Base-by-base conservation (phyloP, 2,888 invertebrate genomes). In the Arenicola marina region DNA sequence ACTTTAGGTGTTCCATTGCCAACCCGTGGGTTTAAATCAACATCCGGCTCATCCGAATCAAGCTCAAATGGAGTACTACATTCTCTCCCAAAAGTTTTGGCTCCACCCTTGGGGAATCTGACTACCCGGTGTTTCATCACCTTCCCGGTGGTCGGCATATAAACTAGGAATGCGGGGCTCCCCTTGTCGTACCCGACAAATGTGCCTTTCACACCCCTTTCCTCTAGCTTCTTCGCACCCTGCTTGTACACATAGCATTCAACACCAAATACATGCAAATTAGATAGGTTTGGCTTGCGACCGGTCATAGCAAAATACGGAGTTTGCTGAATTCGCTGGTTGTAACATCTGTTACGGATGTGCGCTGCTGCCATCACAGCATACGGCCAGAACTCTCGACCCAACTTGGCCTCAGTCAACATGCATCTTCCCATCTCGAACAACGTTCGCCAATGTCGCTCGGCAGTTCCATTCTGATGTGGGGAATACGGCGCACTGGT, bases 351-450 rank as follows among this genome's bases (percentile, higher is more conserved):
- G 56, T 67, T 67, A 11, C 59, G n/a, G 15, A 60, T 68, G 51
- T 68, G 64, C 26, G 59, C 62, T 2, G 65, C 56, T 44, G 63
- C 34, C 59, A 62, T 55, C 2, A 66, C 62, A 28, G 62, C 66
- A 61, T 66, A 66, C 32, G 46, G 34, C 70, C 70, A 70, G 56
- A 67, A 26, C 18, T 31, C 45, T 46, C 67, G 66, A n/a, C 67
- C 43, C n/a, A 59, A 46, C 11, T 46, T 45, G 18, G 63, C 33
- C 46, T 66, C 45, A 28, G 62, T 28, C 18, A 66, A 31, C 48
- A 69, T 44, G 46, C 63, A 67, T 59, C 65, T 56, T n/a, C 45
- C 62, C 65, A 63, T 69, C 29, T 69, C 63, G 51, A 67, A 67
- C 21, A 69, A n/a, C 24, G 63, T 57, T 11, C 65, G 29, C 69